Conservation (phyloP, 2,797 vertebrate species). For the Glossophaga mutica region DNA sequence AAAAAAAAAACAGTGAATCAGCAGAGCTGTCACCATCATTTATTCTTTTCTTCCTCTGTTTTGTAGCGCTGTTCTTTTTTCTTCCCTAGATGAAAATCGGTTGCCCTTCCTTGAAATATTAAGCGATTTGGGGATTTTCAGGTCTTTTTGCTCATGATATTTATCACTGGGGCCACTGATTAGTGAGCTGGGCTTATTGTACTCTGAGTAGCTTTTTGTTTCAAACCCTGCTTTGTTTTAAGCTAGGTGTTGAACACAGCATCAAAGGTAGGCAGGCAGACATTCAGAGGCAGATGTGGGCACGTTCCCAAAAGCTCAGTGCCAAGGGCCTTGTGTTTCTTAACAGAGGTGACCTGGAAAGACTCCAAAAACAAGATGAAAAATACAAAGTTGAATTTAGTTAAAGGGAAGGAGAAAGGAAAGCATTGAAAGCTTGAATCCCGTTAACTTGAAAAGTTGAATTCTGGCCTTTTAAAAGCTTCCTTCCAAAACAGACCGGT, state of each 20-base stretch:
- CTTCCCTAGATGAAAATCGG: slow-evolving; percentile 30
- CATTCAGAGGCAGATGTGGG: slow-evolving; percentile 73
- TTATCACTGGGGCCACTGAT: slow-evolving; percentile 28
- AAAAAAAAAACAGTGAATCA: slow-evolving; percentile 51
- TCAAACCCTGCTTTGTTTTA: slow-evolving; percentile 72
- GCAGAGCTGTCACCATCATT: slow-evolving; percentile 62
- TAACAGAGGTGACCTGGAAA: slow-evolving; percentile 76
- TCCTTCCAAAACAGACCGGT: slow-evolving; percentile 72
- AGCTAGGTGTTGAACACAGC: slow-evolving; percentile 68
- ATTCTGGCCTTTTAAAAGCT: slow-evolving; percentile 76
- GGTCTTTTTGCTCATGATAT: slow-evolving; percentile 34
- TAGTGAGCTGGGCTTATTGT: slow-evolving; percentile 37
- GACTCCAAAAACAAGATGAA: slow-evolving; percentile 76
- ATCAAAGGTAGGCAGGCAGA: slow-evolving; percentile 71
- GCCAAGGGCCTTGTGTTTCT: slow-evolving; percentile 77
- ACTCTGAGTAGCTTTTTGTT: slow-evolving; percentile 49
- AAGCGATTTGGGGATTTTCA: slow-evolving; percentile 9
- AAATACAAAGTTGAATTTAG: slow-evolving; percentile 75
- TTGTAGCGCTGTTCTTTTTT: slow-evolving; percentile 17
- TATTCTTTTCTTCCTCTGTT: slow-evolving; percentile 7
- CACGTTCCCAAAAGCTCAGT: slow-evolving; percentile 68
- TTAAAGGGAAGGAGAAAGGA: slow-evolving; percentile 75
- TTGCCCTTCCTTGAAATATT: slow-evolving; percentile 45
- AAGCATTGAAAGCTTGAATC: slow-evolving; percentile 73
- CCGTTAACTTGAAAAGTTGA: slow-evolving; percentile 72